Conservation (phyloP, 2,888 invertebrate genomes). For the Nebria salina region DNA sequence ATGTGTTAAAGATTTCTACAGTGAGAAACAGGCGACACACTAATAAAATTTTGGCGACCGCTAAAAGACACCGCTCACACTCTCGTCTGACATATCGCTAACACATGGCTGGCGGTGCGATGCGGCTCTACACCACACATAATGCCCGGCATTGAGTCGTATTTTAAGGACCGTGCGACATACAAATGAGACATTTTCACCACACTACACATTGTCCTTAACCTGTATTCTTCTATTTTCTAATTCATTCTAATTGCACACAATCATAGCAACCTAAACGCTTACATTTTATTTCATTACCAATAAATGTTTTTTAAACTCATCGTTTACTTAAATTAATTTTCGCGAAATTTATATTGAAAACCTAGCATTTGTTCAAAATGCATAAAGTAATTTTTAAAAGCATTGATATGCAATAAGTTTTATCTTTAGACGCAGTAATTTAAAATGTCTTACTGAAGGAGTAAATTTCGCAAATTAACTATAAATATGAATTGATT, state of each 20-base stretch:
- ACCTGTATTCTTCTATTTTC: not conserved
- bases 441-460: not conserved
- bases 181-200: not conserved
- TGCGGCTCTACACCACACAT: not conserved
- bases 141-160: slow-evolving; percentile 15
- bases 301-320: too few relatives aligned
- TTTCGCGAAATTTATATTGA: too few relatives aligned
- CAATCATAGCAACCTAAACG: too few relatives aligned
- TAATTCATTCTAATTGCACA: not conserved
- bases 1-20: slow-evolving; percentile 9
- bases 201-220: not conserved
- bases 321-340: too few relatives aligned
- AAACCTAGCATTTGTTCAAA: too few relatives aligned
- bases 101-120: not conserved
- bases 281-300: too few relatives aligned
- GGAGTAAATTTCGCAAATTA: not conserved
- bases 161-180: slow-evolving; percentile 10
- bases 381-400: too few relatives aligned
- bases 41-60: slow-evolving; percentile 30
- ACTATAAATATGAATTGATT: not conserved
- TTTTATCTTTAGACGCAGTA: too few relatives aligned
- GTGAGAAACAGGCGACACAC: not conserved
- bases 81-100: slow-evolving; percentile 22
- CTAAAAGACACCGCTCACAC: slow-evolving; percentile 16
- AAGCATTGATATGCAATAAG: too few relatives aligned